phyloP scores from a whole-genome alignment of 2,113 vertebrate species.

The Ctenomys sociabilis region DNA sequence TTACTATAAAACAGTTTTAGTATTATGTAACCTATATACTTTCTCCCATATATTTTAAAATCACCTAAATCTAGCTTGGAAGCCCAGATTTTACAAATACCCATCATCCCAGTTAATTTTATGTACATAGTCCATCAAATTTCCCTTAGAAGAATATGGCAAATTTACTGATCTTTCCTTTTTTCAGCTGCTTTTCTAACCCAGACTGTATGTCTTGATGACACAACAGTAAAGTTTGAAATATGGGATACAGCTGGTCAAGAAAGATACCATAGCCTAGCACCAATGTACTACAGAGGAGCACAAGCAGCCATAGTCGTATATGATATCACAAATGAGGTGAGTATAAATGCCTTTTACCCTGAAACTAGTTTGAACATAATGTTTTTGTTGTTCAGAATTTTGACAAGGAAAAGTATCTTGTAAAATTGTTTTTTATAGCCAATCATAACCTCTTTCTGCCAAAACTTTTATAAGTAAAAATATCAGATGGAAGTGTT shows the following conservation, averaged over 20 bases:
- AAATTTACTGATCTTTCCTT: constrained; percentile 74
- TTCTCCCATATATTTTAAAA: neutral
- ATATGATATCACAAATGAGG: constrained; percentile 99
- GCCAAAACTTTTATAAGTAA: constrained; percentile 20
- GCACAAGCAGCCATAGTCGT: constrained; percentile 99
- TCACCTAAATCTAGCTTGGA: neutral
- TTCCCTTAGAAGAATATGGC: constrained; percentile 16
- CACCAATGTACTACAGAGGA: constrained; percentile 99
- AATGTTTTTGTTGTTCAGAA: neutral
- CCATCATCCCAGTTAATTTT: neutral
- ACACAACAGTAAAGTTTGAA: constrained; percentile 99
- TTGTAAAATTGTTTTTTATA: constrained; percentile 10
- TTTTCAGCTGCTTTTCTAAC: constrained; percentile 98
- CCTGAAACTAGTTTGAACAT: neutral
- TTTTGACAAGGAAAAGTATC: neutral
- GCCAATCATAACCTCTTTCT: constrained; percentile 46
- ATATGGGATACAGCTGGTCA: constrained; percentile 99
- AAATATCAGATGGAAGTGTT: constrained; percentile 1
- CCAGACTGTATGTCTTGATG: constrained; percentile 99
- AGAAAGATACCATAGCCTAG: constrained; percentile 99
- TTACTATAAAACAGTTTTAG: neutral
- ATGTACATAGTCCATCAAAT: neutral
- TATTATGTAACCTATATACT: neutral
- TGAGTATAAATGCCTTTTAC: constrained; percentile 79
- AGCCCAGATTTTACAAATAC: neutral